Evolutionary conservation across 2,113 vertebrate species (phyloP).

Genomic region (Glaucidium brasilianum): DNA sequence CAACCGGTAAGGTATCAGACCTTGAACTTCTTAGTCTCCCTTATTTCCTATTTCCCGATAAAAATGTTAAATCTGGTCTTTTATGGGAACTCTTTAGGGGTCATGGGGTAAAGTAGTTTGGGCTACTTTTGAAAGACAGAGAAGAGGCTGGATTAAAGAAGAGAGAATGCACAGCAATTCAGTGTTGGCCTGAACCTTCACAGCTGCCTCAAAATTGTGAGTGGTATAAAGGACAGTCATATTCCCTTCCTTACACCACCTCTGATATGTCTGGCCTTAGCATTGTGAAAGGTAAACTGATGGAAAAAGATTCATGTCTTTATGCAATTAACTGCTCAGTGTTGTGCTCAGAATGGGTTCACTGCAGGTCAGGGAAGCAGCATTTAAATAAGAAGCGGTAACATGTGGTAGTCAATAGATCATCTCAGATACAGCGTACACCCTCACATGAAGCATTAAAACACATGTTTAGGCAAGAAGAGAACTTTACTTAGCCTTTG

Average conservation of each 20-base stretch:
- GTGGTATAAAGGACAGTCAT: neutral
- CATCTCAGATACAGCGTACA: neutral
- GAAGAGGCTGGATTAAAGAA: neutral
- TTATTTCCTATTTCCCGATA: neutral
- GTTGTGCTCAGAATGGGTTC: neutral
- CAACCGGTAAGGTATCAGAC: neutral
- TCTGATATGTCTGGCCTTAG: neutral
- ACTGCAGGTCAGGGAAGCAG: neutral
- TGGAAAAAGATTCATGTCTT: neutral
- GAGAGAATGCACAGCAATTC: neutral
- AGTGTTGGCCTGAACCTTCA: neutral
- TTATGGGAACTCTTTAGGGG: neutral
- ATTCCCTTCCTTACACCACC: neutral
- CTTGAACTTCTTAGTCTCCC: neutral
- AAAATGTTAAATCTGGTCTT: neutral
- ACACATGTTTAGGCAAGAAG: neutral
- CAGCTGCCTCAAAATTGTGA: neutral
- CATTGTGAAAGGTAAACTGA: neutral
- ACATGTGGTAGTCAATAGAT: rapidly evolving
- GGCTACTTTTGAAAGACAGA: neutral
- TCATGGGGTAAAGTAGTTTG: neutral
- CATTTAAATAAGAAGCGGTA: neutral
- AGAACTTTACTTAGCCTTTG: neutral
- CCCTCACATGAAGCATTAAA: neutral
- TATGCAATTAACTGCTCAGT: neutral